A percentile compares a stretch with the other conserved stretches of the same genome.
These are phyloP conservation scores for Pseudobourletiella spinata DNA, from an alignment of 1,140 invertebrate genomes.

Conservation along the genomic window DNA sequence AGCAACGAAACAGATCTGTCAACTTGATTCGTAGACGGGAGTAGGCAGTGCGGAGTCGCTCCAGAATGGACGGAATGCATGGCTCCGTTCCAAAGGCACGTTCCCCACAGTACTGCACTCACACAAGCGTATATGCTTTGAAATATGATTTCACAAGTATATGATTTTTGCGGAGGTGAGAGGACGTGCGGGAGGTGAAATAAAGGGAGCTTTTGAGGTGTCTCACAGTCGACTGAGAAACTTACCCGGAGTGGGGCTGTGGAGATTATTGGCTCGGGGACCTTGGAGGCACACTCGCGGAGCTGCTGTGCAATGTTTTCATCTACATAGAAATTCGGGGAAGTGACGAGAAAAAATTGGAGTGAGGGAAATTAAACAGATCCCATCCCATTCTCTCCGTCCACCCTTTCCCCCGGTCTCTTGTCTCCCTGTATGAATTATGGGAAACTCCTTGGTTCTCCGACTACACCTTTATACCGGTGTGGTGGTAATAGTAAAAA, in stretches of 20 bases:
- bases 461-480: too few relatives aligned
- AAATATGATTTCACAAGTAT: too few relatives aligned
- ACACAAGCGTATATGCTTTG: too few relatives aligned
- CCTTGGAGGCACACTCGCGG: conserved; percentile 32
- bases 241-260: conserved; percentile 20
- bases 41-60: conserved; percentile 32
- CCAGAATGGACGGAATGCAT: conserved; percentile 30
- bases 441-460: neutral
- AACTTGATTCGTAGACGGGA: conserved; percentile 27
- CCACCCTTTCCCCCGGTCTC: too few relatives aligned
- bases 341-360: neutral
- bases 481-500: too few relatives aligned
- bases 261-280: conserved; percentile 25
- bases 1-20: conserved; percentile 31
- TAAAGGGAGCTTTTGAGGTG: too few relatives aligned
- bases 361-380: too few relatives aligned
- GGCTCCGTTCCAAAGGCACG: conserved; percentile 32
- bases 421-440: neutral
- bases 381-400: too few relatives aligned
- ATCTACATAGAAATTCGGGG: conserved; percentile 9
- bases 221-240: too few relatives aligned
- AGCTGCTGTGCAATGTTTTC: conserved; percentile 31
- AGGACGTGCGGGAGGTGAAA: too few relatives aligned
- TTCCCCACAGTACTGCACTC: conserved; percentile 29
- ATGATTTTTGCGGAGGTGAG: too few relatives aligned